Base-by-base conservation (phyloP, 2,113 vertebrate species). In the Boulengeromyrus knoepffleri region DNA sequence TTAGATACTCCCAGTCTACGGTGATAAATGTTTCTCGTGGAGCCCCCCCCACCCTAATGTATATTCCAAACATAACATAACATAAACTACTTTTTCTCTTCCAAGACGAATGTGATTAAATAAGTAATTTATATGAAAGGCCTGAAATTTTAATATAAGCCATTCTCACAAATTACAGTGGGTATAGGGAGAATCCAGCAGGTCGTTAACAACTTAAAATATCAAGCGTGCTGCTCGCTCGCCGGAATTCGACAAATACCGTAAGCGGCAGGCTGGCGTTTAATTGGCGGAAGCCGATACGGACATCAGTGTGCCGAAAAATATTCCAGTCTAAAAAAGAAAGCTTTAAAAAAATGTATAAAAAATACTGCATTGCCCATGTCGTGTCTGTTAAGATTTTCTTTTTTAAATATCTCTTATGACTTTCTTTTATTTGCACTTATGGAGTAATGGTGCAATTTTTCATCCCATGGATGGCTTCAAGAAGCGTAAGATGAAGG, bases 131-230 rank as follows among this genome's bases (percentile, higher is more conserved):
- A 93, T 83, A 77, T 88, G 70, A 87, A 89, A 39, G 89, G 89
- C 87, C 85, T 91, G 90, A 92, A 92, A 93, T 90, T 36, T 91
- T 90, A 89, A 90, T 90, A 27, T 39, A 88, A 92, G 89, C 92
- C 74, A 91, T 93, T 93, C 91, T 90, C 90, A 49, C 74, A 87
- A 90, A 91, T 90, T 91, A 91, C 91, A 93, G 90, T 90, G 87
- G 74, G 91, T 89, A 91, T 90, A 92, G 90, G 91, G 90, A 91
- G 92, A 91, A 91, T 92, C 53, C 88, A 53, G 88, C 3, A 84
- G 50, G 92, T 89, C 87, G 27, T 36, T 66, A 47, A 88, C 74
- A 92, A 90, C 89, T 87, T 89, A 90, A 86, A 88, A 91, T 90
- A 13, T 91, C 77, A 88, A 90, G 90, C 87, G 88, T 17, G 87